These are phyloP conservation scores for Bombus impatiens DNA, from an alignment of 1,140 invertebrate species.

Conservation along the genomic window DNA sequence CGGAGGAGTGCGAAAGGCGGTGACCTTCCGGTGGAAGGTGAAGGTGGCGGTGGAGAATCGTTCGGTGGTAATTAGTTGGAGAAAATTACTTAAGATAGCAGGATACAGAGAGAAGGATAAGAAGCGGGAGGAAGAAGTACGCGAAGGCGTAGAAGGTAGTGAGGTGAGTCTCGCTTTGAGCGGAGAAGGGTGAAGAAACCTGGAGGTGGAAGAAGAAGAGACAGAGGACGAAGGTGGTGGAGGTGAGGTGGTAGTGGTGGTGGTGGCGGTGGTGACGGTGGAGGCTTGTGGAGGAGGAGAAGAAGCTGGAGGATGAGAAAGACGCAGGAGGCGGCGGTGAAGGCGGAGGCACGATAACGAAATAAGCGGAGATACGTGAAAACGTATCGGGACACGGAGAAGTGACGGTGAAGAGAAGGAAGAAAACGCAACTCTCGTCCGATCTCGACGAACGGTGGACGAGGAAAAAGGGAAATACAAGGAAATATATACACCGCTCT, in stretches of 20 bases:
- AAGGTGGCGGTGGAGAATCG: not conserved
- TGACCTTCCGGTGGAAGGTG: constrained; percentile 11
- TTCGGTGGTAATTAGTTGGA: constrained; percentile 19
- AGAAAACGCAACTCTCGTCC: constrained; percentile 40
- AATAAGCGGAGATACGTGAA: constrained; percentile 69
- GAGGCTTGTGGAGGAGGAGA: constrained; percentile 35
- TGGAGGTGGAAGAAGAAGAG: constrained; percentile 42
- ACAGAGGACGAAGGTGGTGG: constrained; percentile 31
- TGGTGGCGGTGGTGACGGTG: constrained; percentile 31
- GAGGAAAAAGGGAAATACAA: not conserved
- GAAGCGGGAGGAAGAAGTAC: not conserved
- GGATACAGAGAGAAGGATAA: constrained; percentile 15
- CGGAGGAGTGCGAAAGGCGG: not conserved
- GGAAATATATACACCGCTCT: not conserved
- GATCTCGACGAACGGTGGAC: too few species aligned
- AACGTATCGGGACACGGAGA: constrained; percentile 63
- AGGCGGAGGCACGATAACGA: constrained; percentile 70
- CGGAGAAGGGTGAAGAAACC: constrained; percentile 36
- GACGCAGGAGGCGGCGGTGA: constrained; percentile 55
- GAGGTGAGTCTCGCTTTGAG: not conserved
- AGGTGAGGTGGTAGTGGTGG: constrained; percentile 44
- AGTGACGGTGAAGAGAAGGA: constrained; percentile 56
- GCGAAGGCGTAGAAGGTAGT: constrained; percentile 4
- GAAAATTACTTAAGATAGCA: not conserved
- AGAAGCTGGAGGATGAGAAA: constrained; percentile 54